Conservation (phyloP, 2,888 invertebrate genomes). For the Cephus spinipes region DNA sequence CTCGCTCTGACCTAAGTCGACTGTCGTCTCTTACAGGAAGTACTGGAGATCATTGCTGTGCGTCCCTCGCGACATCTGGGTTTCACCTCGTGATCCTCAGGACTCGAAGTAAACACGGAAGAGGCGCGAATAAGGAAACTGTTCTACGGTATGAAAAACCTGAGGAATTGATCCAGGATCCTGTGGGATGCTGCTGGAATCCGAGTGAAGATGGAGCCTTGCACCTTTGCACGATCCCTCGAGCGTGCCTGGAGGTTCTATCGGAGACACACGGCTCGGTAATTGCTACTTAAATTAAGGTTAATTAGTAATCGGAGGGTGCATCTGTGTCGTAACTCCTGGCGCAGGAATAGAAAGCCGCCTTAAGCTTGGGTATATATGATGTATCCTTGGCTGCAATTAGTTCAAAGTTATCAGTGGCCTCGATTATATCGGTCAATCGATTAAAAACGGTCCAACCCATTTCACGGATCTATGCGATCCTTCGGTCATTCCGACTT, state of each 20-base stretch:
- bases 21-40: neutral
- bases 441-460: neutral
- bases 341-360: neutral
- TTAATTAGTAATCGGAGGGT: neutral
- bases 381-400: neutral
- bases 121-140: neutral
- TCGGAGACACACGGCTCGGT: neutral
- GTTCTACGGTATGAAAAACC: neutral
- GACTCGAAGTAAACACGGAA: neutral
- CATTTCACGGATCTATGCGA: neutral
- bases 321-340: neutral
- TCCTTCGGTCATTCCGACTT: neutral
- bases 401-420: neutral
- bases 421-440: neutral
- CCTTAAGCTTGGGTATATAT: neutral
- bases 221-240: neutral
- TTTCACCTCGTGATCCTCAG: neutral
- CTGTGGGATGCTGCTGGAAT: neutral
- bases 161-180: neutral
- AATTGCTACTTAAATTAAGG: neutral
- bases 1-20: neutral
- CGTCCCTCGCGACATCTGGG: neutral
- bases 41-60: neutral
- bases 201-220: neutral
- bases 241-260: neutral